These are phyloP conservation scores for Acrobasis consociella DNA, from an alignment of 2,888 invertebrate genomes.

Conservation along the genomic window DNA sequence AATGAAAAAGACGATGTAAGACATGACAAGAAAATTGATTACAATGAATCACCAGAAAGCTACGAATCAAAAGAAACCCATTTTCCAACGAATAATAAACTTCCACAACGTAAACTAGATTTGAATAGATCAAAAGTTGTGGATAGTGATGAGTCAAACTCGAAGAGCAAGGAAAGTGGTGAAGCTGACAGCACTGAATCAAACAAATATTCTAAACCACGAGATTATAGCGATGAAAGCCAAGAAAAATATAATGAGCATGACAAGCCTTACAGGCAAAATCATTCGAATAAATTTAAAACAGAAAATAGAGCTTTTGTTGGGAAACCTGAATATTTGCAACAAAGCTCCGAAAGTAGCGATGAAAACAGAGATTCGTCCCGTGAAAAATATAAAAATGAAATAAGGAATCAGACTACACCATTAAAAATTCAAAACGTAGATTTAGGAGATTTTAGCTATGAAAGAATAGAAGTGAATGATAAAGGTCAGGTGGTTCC, in stretches of 20 bases:
- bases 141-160: slow-evolving; percentile 22
- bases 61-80: slow-evolving; percentile 10
- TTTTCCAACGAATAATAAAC: neutral
- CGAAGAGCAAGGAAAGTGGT: slow-evolving; percentile 22
- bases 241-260: slow-evolving; percentile 17
- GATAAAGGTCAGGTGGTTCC: slow-evolving; percentile 50
- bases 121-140: slow-evolving; percentile 12
- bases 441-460: slow-evolving; percentile 56
- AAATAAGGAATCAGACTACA: slow-evolving; percentile 26
- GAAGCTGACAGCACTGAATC: slow-evolving; percentile 10
- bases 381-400: slow-evolving; percentile 23
- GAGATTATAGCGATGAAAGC: slow-evolving; percentile 18
- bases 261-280: slow-evolving; percentile 15
- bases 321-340: slow-evolving; percentile 4
- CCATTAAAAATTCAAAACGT: slow-evolving; percentile 49
- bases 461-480: slow-evolving; percentile 54
- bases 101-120: slow-evolving; percentile 6
- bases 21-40: slow-evolving; percentile 26
- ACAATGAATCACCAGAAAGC: slow-evolving; percentile 18
- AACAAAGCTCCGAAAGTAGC: slow-evolving; percentile 31
- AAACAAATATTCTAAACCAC: slow-evolving; percentile 9
- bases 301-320: slow-evolving; percentile 10
- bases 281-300: slow-evolving; percentile 14
- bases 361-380: slow-evolving; percentile 31
- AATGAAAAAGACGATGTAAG: slow-evolving; percentile 33